Base-by-base conservation (phyloP, 2,888 invertebrate genomes). In the Drosophila helvetica region DNA sequence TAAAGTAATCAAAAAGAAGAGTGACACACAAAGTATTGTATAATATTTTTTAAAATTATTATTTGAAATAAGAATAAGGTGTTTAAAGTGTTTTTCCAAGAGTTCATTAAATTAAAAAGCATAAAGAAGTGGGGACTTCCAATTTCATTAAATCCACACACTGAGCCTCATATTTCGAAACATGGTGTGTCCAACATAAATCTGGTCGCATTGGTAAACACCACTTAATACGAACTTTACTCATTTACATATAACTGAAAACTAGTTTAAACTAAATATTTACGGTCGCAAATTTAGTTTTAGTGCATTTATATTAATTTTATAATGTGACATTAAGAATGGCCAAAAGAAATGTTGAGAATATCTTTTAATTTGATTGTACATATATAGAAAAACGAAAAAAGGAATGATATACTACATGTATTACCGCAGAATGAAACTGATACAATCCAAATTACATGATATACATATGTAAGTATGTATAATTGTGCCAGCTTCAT, bases 231-330 rank as follows among this genome's bases (percentile, higher is more conserved):
- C 54, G 46, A 69, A 75, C 70, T 59, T 72, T 68, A 68, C 69
- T 66, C 68, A 64, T 73, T 72, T 63, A 63, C 55, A 72, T 38
- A 75, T 68, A 74, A 66, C 51, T 58, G 74, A 48, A 75, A 70
- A 75, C 70, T 76, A 76, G 69, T 54, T 71, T 75, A 67, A 72
- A 78, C 59, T 63, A 74, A 48, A 70, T 58, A 59, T 73, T 75
- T 78, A 75, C 73, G 67, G 70, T 86, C 71, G 63, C 59, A 71
- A 63, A 75, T 74, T 71, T 73, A 73, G 62, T 69, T 53, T 61
- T 67, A 69, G 67, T 79, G 78, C 88, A 90, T 90, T 90, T 90
- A 79, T 90, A 90, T 89, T 86, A 90, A 89, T 90, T 90, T 83
- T 90, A 89, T 82, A 79, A 88, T 80, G 67, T 70, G 72, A 80